Percentiles rank a stretch among this genome's conserved stretches.
Conservation (phyloP, 2,113 vertebrate species). For the Hypanus sabinus region DNA sequence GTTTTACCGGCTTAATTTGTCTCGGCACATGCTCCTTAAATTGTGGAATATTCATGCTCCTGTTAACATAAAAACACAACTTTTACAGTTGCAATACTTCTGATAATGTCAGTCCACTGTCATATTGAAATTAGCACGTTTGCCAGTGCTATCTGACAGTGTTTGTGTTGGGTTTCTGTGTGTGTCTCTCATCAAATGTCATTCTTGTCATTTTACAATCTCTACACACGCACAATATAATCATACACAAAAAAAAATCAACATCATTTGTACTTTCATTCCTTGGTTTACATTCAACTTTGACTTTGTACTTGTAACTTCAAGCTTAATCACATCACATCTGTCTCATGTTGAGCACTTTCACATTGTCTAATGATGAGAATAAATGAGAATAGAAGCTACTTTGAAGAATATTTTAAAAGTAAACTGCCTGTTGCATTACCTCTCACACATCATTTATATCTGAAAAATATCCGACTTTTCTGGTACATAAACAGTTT, state of each 20-base stretch:
- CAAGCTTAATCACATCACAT: neutral
- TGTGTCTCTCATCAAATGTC: neutral
- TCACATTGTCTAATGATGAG: neutral
- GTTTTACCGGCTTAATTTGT: neutral
- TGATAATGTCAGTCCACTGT: neutral
- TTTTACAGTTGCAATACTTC: neutral
- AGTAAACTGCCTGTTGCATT: neutral
- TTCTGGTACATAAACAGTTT: neutral
- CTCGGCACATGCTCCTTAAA: neutral
- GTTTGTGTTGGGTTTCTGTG: too few species aligned
- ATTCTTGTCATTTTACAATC: neutral
- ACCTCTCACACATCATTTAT: neutral
- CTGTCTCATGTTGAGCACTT: neutral
- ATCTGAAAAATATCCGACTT: neutral
- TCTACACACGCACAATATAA: neutral
- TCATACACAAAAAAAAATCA: neutral
- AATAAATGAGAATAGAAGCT: neutral
- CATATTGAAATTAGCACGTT: neutral
- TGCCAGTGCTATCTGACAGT: too few species aligned
- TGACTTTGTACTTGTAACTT: neutral
- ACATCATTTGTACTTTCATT: neutral
- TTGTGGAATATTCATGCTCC: neutral
- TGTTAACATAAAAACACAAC: neutral
- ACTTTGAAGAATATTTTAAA: neutral
- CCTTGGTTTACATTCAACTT: neutral